Percentiles rank a stretch among this genome's conserved stretches.
Conservation (phyloP, 2,888 invertebrate species). For the Zonitis immaculata region DNA sequence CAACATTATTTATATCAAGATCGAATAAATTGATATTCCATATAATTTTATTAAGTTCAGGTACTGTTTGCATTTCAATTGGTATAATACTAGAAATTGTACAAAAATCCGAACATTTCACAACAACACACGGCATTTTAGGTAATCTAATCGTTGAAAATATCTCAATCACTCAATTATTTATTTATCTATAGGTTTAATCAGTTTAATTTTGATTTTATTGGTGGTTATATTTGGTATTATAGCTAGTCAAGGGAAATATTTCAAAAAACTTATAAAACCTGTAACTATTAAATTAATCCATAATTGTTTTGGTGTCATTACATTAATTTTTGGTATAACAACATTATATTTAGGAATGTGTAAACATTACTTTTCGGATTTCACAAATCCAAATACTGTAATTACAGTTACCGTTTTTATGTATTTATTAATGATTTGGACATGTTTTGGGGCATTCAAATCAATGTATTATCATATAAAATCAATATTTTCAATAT, state of each 20-base stretch:
- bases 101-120: constrained; percentile 20
- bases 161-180: neutral
- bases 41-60: constrained; percentile 9
- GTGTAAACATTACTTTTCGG: neutral
- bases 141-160: constrained; percentile 9
- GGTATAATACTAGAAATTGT: constrained; percentile 17
- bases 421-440: constrained; percentile 8
- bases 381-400: neutral
- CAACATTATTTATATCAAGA: constrained; percentile 16
- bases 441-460: constrained; percentile 3
- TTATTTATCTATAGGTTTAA: constrained; percentile 3
- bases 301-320: constrained; percentile 3
- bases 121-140: constrained; percentile 21
- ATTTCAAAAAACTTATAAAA: neutral
- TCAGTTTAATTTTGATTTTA: constrained; percentile 7
- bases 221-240: constrained; percentile 5
- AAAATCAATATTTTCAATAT: neutral
- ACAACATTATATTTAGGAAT: constrained; percentile 7
- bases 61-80: constrained; percentile 11
- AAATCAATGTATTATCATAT: constrained; percentile 4
- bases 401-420: constrained; percentile 2
- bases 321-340: constrained; percentile 2
- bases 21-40: constrained; percentile 16
- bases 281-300: constrained; percentile 5
- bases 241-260: neutral